A percentile compares a stretch with the other conserved stretches of the same genome.
Conservation (phyloP, 2,113 vertebrate species). For the Actinemys pallida region DNA sequence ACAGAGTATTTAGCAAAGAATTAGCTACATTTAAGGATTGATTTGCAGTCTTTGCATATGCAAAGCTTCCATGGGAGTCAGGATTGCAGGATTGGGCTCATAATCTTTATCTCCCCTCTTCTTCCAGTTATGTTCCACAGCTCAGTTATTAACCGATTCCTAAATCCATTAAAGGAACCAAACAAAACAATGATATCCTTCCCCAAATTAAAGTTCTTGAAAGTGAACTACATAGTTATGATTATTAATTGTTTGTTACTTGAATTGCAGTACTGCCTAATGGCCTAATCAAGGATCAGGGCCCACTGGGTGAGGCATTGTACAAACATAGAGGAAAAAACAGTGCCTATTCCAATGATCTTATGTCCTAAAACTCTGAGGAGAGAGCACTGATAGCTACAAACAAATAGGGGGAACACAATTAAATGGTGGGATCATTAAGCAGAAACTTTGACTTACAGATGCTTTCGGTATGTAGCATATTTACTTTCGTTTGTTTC, state of each 20-base stretch:
- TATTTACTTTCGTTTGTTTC: neutral
- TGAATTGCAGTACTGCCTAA: neutral
- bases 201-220: slow-evolving; percentile 43
- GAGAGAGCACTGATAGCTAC: neutral
- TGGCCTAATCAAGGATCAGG: neutral
- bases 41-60: neutral
- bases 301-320: neutral
- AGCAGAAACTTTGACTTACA: neutral
- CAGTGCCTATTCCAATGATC: neutral
- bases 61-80: neutral
- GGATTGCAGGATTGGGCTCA: slow-evolving; percentile 1
- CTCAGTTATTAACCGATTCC: slow-evolving; percentile 18
- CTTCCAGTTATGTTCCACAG: slow-evolving; percentile 43
- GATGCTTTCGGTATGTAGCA: neutral
- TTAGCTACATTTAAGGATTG: neutral
- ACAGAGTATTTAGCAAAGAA: fast-evolving
- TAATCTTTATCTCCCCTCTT: slow-evolving; percentile 23
- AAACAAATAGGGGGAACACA: neutral
- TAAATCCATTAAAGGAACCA: slow-evolving; percentile 17
- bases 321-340: neutral
- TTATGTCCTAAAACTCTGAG: neutral
- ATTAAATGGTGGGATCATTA: neutral
- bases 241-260: slow-evolving; percentile 34
- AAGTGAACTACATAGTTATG: slow-evolving; percentile 15
- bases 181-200: slow-evolving; percentile 46